Base-by-base conservation (phyloP, 2,113 vertebrate species). In the Forbesichthys agassizii region DNA sequence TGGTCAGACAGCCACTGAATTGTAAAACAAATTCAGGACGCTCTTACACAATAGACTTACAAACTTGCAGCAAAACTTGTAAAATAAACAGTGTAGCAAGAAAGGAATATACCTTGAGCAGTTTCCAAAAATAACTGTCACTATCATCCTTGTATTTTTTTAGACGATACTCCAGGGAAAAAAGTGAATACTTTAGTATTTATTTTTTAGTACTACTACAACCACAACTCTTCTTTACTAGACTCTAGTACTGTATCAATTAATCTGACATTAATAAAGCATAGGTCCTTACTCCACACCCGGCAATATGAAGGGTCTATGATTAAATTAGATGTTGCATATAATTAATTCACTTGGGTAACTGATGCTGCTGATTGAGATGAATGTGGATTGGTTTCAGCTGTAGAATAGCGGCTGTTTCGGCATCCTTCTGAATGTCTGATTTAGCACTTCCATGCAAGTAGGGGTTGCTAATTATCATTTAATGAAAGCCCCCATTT, bases 291-390 rank as follows among this genome's bases (percentile, higher is more conserved):
- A 57, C 48, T 60, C 36, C 42, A 36, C 42, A 54, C 60, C 57
- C 57, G 33, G 54, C 79, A 80, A 73, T 68, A 71, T n/a, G 47
- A 59, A 53, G 57, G 57, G 61, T 56, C 66, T 57, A 66, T 78
- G 78, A 86, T 83, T 85, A 64, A 72, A 81, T 77, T 79, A 78
- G 82, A 82, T 76, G 68, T 81, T 82, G 72, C 74, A 67, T 85
- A 64, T 80, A 79, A 88, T 89, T 33, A 86, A 87, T 78, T 82
- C 66, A 83, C 78, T 9, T 74, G 79, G 73, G 74, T 86, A 73
- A 89, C 58, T 73, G 67, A 82, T 75, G 63, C 69, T 75, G 64
- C 78, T 76, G 64, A 80, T 83, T 77, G 71, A 79, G 81, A 85
- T 86, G 84, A 89, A 84, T 77, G 67, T 68, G 69, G 81, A 68